Conservation (phyloP, 92 coral and sea anemone species). For the Porites divaricata region DNA sequence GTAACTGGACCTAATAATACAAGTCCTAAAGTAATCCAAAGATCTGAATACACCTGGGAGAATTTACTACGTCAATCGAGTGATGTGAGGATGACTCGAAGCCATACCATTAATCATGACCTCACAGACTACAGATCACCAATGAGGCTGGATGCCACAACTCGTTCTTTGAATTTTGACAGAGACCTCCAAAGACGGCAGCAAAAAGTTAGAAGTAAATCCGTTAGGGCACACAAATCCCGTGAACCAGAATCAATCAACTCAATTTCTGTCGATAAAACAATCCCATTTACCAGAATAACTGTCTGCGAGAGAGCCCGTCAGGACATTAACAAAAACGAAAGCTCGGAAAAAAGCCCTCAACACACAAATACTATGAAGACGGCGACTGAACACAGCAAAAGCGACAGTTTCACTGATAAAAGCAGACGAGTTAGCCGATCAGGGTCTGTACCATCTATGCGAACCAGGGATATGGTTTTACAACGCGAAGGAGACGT, state of each 20-base stretch:
- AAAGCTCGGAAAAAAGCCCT: not conserved
- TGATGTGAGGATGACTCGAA: not conserved
- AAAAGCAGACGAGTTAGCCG: constrained; percentile 40
- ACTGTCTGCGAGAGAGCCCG: not conserved
- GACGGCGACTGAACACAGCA: not conserved
- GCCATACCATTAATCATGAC: constrained; percentile 12
- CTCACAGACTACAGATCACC: not conserved
- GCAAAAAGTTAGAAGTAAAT: constrained; percentile 6
- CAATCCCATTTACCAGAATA: not conserved
- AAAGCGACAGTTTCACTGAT: not conserved
- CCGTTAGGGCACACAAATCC: not conserved
- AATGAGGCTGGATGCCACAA: not conserved
- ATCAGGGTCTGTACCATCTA: constrained; percentile 66
- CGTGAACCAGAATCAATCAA: not conserved
- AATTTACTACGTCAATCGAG: constrained; percentile 11
- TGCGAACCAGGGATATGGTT: constrained; percentile 46
- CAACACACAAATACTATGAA: not conserved
- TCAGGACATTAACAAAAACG: not conserved
- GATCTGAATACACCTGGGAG: constrained; percentile 44
- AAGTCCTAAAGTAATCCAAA: constrained; percentile 6
- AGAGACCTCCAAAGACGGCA: not conserved
- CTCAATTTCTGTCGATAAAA: not conserved
- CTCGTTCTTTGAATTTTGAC: constrained; percentile 12
- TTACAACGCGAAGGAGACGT: not conserved
- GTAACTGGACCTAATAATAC: not conserved